Conservation (phyloP, 1,140 invertebrate species). For the Brevipalpus yothersi region DNA sequence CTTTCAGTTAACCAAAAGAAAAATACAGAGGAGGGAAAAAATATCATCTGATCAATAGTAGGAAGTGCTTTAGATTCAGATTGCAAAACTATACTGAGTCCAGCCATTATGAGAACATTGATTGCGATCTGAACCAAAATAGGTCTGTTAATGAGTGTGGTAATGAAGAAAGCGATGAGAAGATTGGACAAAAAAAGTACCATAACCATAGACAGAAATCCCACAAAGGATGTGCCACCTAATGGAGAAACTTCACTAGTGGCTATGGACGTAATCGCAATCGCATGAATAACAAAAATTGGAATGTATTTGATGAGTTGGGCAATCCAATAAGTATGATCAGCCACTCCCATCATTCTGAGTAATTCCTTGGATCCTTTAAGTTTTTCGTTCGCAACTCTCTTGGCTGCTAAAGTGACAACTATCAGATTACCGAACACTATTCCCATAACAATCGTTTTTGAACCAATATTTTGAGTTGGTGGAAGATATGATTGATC, state of each 20-base stretch:
- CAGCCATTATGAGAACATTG: not conserved
- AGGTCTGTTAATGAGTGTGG: not conserved
- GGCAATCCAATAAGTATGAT: conserved; percentile 5
- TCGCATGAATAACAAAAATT: conserved; percentile 2
- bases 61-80: no score
- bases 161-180: conserved; percentile 2
- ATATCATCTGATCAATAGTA: no score
- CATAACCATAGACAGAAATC: not conserved
- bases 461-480: not conserved
- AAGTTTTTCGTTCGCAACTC: conserved; percentile 5
- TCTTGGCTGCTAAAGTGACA: conserved; percentile 4
- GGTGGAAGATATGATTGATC: not conserved
- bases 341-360: conserved; percentile 4
- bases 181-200: conserved; percentile 1
- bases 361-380: conserved; percentile 5
- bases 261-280: conserved; percentile 1
- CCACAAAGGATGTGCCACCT: not conserved
- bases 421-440: conserved; percentile 1
- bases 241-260: no score
- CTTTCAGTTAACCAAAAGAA: no score
- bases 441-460: not conserved
- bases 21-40: no score
- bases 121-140: conserved; percentile 12
- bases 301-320: conserved; percentile 5
- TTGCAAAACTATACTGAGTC: not conserved